Evolutionary conservation across 2,113 vertebrate species (phyloP), one percentile per base, ranked within the genome.

Genomic region (Cheilinus undulatus): DNA sequence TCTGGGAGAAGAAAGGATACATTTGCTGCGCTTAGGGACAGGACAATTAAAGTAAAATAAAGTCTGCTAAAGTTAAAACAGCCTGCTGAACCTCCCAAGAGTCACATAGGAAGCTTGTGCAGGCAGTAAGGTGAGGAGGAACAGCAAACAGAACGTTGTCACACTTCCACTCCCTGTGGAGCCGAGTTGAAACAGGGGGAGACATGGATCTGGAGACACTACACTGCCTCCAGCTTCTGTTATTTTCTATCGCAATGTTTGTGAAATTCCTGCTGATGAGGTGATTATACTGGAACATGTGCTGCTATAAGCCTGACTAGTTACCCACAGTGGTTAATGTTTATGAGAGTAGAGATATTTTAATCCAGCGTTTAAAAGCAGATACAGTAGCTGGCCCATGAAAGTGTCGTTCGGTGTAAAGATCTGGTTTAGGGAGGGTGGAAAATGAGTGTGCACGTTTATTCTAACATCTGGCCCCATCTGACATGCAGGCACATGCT

Each of bases 21-120:
- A 45, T 78, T 80, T 74, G 65, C 74, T 50, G 63, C 65, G 56
- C 84, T 90, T 78, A 76, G 85, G 78, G 77, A 67, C 71, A 87
- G 82, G 77, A 88, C 83, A 93, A 91, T 91, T 92, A 91, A 91
- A 91, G 78, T 76, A 88, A 86, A 89, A 90, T 88, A 88, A 88
- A 91, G 87, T 85, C 84, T 88, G 76, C 79, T 76, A 27, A 81
- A 91, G 87, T 84, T 83, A 84, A 84, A 88, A 83, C 77, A 87
- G 86, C 68, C 72, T 46, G 70, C 52, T 24, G 58, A 80, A 57
- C 46, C 80, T 90, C 88, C 88, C 78, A 54, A 62, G 86, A 88
- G 89, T 84, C 61, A 63, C 52, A 76, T 52, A 84, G 80, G 82
- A 85, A 80, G 83, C 77, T 46, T 23, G 64, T 82, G 82, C 84